phyloP scores from a whole-genome alignment of 2,888 invertebrate species.

The Drosophila pegasa region DNA sequence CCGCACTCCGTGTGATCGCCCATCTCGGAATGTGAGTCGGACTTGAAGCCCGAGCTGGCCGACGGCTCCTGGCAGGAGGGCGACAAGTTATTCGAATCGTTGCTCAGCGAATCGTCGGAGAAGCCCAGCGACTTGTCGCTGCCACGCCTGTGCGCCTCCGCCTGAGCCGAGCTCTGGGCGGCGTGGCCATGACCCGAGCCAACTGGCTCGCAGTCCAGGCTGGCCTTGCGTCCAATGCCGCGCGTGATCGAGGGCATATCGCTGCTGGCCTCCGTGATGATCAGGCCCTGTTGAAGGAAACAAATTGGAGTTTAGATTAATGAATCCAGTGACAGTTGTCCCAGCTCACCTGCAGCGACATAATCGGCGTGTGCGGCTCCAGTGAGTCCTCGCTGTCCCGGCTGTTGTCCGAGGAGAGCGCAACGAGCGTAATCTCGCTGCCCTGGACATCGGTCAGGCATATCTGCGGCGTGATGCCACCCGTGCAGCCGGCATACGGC shows the following conservation, averaged over 20 bases:
- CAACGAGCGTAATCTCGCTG: constrained; percentile 92
- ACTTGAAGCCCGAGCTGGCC: constrained; percentile 87
- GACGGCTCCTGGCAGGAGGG: constrained; percentile 87
- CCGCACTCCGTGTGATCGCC: constrained; percentile 86
- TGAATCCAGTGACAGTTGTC: neutral
- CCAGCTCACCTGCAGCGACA: constrained; percentile 82
- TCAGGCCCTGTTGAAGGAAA: constrained; percentile 61
- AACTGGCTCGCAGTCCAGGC: constrained; percentile 87
- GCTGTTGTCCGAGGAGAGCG: constrained; percentile 90
- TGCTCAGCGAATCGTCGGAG: constrained; percentile 90
- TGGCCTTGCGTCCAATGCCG: constrained; percentile 90
- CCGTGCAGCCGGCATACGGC: constrained; percentile 82
- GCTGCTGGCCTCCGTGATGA: constrained; percentile 85
- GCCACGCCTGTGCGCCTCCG: constrained; percentile 87
- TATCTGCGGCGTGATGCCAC: constrained; percentile 88
- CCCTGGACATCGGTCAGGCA: constrained; percentile 96
- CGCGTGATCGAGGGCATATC: constrained; percentile 92
- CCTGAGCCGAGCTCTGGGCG: constrained; percentile 7
- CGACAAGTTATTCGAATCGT: constrained; percentile 87
- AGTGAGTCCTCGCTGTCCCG: constrained; percentile 89
- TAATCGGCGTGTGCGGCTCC: constrained; percentile 86
- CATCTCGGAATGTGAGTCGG: constrained; percentile 86
- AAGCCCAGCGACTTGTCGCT: constrained; percentile 90
- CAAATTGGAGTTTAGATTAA: neutral
- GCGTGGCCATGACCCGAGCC: constrained; percentile 36